Percentiles rank a stretch among this genome's conserved stretches.
phyloP scores from a whole-genome alignment of 2,888 invertebrate species.

The Apocheima hispidaria region DNA sequence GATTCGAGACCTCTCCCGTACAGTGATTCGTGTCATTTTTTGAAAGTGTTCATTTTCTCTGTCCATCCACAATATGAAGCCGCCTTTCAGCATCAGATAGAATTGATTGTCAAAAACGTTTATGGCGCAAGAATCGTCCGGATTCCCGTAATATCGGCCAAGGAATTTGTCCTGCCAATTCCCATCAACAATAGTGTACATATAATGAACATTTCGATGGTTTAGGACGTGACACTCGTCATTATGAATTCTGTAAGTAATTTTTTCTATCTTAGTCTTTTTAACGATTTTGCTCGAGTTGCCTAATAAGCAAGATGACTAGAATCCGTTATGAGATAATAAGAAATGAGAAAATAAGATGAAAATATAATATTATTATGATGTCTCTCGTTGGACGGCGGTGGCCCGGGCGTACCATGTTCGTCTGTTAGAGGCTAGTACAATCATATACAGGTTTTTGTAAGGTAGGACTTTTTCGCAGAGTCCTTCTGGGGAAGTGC shows the following conservation, averaged over 20 bases:
- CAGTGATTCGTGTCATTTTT: not conserved
- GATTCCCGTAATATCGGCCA: conserved; percentile 9
- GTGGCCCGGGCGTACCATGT: too few relatives aligned
- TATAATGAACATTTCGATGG: not conserved
- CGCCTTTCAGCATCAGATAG: conserved; percentile 3
- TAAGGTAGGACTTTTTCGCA: too few relatives aligned
- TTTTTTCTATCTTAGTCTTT: not conserved
- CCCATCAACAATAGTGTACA: not conserved
- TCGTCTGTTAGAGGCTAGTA: too few relatives aligned
- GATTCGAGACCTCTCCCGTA: not conserved
- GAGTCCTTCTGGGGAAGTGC: too few relatives aligned
- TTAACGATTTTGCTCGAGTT: not conserved
- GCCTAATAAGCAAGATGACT: too few relatives aligned
- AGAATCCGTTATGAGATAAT: too few relatives aligned
- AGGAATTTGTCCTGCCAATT: not conserved
- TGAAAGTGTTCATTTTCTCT: not conserved
- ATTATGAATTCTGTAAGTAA: conserved; percentile 1
- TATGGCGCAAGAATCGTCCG: not conserved
- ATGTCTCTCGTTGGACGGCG: too few relatives aligned
- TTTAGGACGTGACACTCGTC: conserved; percentile 10
- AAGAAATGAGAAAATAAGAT: too few relatives aligned
- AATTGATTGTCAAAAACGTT: not conserved
- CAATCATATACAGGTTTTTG: too few relatives aligned
- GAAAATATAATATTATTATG: too few relatives aligned
- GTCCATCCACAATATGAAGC: not conserved